Percentiles rank a stretch among this genome's conserved stretches.
Conservation (phyloP, 2,797 vertebrate species). For the Neoniphon sammara region DNA sequence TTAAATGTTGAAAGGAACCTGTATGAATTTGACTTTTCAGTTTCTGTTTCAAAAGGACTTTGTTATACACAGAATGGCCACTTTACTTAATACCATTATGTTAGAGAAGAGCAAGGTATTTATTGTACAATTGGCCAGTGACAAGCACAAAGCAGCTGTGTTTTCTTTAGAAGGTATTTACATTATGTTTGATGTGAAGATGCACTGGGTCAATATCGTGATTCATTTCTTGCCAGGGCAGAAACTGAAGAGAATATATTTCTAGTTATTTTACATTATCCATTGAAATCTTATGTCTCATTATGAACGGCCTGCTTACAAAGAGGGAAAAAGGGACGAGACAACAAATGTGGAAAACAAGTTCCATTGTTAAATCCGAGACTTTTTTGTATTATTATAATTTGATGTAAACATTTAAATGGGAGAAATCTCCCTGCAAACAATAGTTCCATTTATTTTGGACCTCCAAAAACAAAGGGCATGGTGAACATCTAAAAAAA, state of each 20-base stretch:
- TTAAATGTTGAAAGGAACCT: slow-evolving; percentile 43
- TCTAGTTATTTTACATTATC: slow-evolving; percentile 2
- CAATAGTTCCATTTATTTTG: no score
- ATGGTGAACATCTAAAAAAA: no score
- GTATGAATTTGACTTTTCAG: background rate
- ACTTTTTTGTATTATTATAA: no score
- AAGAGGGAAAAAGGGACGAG: no score
- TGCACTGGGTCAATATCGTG: slow-evolving; percentile 36
- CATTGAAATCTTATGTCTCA: background rate
- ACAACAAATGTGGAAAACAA: no score
- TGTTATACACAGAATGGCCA: slow-evolving; percentile 33
- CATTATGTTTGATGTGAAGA: slow-evolving; percentile 53
- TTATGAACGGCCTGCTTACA: no score
- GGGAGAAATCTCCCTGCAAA: no score
- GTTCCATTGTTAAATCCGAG: no score
- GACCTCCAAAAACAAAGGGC: no score
- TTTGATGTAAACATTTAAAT: no score
- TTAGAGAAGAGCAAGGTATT: no score
- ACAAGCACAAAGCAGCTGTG: background rate
- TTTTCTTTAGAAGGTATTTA: slow-evolving; percentile 24
- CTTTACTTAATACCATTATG: background rate
- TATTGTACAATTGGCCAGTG: background rate
- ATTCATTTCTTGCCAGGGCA: slow-evolving; percentile 43
- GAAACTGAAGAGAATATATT: slow-evolving; percentile 42
- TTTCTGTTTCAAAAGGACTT: slow-evolving; percentile 26